Conservation (phyloP, 2,797 vertebrate species). For the Nyctalus aviator region DNA sequence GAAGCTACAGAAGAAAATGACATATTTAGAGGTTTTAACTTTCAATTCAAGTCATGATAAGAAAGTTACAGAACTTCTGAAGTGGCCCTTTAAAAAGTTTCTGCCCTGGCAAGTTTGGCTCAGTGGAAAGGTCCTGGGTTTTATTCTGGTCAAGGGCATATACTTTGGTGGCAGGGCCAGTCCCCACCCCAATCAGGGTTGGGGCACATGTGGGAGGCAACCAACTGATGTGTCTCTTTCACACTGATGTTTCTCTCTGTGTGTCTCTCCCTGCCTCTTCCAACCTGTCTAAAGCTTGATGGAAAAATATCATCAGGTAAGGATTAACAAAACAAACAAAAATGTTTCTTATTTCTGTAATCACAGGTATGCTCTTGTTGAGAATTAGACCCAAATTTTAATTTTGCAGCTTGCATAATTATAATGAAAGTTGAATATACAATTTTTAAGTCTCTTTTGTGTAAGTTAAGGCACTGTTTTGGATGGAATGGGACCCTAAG, state of each 20-base stretch:
- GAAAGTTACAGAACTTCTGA: background rate
- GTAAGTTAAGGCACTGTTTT: constrained; percentile 18
- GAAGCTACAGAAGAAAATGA: constrained; percentile 24
- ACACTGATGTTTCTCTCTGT: too few relatives aligned
- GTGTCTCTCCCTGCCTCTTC: too few relatives aligned
- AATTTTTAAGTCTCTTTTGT: constrained; percentile 21
- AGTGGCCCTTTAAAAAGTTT: constrained; percentile 10
- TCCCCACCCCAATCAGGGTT: too few relatives aligned
- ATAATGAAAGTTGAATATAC: constrained; percentile 41
- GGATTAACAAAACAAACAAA: background rate
- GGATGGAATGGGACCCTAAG: background rate
- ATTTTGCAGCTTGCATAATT: constrained; percentile 15
- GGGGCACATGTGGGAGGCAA: too few relatives aligned
- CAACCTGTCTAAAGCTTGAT: too few relatives aligned
- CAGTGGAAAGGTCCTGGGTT: too few relatives aligned
- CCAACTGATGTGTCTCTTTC: too few relatives aligned
- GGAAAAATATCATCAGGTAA: too few relatives aligned
- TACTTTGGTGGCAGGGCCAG: too few relatives aligned
- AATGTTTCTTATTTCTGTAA: constrained; percentile 2
- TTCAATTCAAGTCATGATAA: background rate
- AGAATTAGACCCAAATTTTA: constrained; percentile 51
- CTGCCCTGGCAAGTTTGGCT: background rate
- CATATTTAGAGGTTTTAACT: background rate
- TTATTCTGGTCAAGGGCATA: too few relatives aligned
- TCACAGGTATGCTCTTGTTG: background rate